Evolutionary conservation across 2,888 invertebrate genomes (phyloP).

Genomic region (Pyrgus malvae): DNA sequence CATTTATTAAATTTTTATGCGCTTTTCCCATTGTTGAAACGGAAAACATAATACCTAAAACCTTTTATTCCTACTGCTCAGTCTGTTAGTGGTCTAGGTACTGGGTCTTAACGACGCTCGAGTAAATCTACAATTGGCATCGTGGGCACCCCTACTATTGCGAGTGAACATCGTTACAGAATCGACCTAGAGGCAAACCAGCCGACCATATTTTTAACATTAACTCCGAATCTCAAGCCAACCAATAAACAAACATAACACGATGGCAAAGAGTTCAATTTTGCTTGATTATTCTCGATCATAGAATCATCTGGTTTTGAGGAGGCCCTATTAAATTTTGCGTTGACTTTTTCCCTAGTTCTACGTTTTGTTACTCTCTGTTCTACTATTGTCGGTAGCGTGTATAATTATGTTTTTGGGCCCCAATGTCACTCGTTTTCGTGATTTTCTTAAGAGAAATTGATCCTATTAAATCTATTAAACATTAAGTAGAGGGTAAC

Average conservation of each 20-base stretch:
- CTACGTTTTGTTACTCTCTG: slow-evolving; percentile 36
- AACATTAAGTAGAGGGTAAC: not conserved
- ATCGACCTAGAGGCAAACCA: slow-evolving; percentile 36
- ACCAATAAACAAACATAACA: not conserved
- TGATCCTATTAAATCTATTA: not conserved
- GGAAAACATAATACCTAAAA: too few relatives aligned
- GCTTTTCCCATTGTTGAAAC: too few relatives aligned
- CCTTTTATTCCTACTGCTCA: too few relatives aligned
- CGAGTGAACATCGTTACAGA: slow-evolving; percentile 33
- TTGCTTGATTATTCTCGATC: not conserved
- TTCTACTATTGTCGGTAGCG: slow-evolving; percentile 33
- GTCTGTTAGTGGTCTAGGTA: too few relatives aligned
- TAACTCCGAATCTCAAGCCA: not conserved
- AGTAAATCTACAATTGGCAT: too few relatives aligned
- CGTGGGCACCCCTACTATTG: too few relatives aligned
- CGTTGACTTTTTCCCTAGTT: slow-evolving; percentile 38
- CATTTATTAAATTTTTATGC: too few relatives aligned
- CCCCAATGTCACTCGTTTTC: not conserved
- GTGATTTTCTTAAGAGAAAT: not conserved
- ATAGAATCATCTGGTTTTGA: not conserved
- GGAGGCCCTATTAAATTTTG: slow-evolving; percentile 37
- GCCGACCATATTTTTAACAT: not conserved
- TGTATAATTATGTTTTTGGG: slow-evolving; percentile 33
- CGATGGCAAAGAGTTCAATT: not conserved
- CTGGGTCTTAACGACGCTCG: too few relatives aligned